Conservation (phyloP, 2,888 invertebrate genomes). For the Drosophila formosana region DNA sequence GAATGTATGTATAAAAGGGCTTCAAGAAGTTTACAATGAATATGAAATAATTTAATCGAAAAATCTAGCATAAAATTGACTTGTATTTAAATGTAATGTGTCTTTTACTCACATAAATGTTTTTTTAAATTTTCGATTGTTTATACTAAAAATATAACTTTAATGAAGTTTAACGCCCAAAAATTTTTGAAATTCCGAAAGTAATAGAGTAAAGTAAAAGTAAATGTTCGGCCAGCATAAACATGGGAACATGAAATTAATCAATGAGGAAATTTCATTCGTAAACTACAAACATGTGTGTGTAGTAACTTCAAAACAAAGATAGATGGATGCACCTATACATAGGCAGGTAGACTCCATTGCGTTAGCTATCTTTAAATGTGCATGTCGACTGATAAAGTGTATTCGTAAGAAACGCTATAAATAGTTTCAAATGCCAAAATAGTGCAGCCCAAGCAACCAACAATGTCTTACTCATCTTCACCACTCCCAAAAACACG, state of each 20-base stretch:
- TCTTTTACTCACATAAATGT: too few species aligned
- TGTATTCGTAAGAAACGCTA: constrained; percentile 61
- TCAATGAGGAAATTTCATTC: constrained; percentile 4
- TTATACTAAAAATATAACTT: too few species aligned
- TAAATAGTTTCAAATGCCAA: constrained; percentile 64
- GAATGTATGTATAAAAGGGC: too few species aligned
- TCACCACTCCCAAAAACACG: constrained; percentile 58
- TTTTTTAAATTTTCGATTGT: too few species aligned
- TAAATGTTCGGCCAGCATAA: not conserved
- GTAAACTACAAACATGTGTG: not conserved
- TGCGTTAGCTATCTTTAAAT: constrained; percentile 36
- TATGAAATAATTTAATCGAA: too few species aligned
- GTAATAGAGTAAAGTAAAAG: not conserved
- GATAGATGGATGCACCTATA: constrained; percentile 13
- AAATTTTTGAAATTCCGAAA: not conserved
- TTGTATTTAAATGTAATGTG: too few species aligned
- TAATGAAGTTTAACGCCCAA: not conserved
- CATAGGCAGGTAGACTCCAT: not conserved
- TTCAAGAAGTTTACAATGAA: too few species aligned
- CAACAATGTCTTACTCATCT: constrained; percentile 55
- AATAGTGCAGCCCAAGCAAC: constrained; percentile 51
- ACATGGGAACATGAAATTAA: not conserved
- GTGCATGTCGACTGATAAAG: constrained; percentile 71
- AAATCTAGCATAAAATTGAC: too few species aligned
- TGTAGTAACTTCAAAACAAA: not conserved